Evolutionary conservation across 2,113 vertebrate species (phyloP), one percentile per base, ranked within the genome.

Genomic region (Herpetotheres cachinnans): DNA sequence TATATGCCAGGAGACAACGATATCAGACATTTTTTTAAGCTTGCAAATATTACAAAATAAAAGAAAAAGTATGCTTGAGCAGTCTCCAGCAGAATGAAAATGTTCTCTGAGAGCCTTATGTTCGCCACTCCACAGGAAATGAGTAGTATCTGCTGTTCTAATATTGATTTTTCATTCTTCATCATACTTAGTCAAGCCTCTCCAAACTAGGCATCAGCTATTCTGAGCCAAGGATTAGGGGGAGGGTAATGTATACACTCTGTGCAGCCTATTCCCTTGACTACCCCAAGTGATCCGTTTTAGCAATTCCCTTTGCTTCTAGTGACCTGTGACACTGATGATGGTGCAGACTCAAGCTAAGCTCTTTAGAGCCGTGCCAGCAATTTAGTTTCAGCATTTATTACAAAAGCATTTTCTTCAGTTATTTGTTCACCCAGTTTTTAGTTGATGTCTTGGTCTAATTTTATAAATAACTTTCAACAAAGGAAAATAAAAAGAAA

Each of bases 111-210:
- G 67, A 90, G 63, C 32, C 70, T 84, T 92, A 65, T 70, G 61
- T 61, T 90, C 25, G 5, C 26, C 78, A 22, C 30, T 92, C 61
- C 67, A 55, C 2, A 5, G 32, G 55, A 95, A 96, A 95, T 79
- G 89, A 92, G 44, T 78, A 73, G 7, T 61, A 44, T n/a, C 36
- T 87, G 78, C 84, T 95, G 11, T 40, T 94, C 81, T 90, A 93
- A 69, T 49, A 85, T 73, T 61, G 52, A 83, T 91, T 92, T 97
- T 86, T 89, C 30, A 59, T 89, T 96, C 83, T 80, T 89, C 58
- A 54, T 85, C 83, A 29, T 50, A 88, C 61, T 92, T 79, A 81
- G 40, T 77, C 62, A 79, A 86, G 36, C 19, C 79, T 72, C 34
- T 90, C 70, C 70, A 91, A 93, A 82, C 71, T 36, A 65, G 50